Conservation (phyloP, 1,140 invertebrate species). For the Reticulitermes speratus region DNA sequence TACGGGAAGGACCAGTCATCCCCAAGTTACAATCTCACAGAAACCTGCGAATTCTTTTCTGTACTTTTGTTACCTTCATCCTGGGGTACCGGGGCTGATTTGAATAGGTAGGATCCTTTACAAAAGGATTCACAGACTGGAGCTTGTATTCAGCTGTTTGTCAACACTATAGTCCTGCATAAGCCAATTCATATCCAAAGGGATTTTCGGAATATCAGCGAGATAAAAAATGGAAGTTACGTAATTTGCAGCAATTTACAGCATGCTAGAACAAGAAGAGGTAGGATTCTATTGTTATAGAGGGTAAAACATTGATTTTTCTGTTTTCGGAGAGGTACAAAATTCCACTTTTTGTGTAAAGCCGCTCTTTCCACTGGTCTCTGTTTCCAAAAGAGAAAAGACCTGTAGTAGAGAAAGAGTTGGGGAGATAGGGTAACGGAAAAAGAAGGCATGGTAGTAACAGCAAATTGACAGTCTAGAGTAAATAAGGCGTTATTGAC, state of each 20-base stretch:
- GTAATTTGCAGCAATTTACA: neutral
- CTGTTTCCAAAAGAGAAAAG: neutral
- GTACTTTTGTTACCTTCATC: neutral
- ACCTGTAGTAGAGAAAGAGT: neutral
- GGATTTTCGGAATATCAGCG: neutral
- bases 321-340: neutral
- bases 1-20: too few relatives aligned
- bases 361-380: neutral
- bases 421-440: neutral
- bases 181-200: too few relatives aligned
- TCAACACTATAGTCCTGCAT: too few relatives aligned
- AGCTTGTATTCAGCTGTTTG: too few relatives aligned
- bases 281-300: neutral
- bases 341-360: neutral
- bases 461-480: neutral
- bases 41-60: neutral
- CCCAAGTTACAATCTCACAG: too few relatives aligned
- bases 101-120: neutral
- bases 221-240: neutral
- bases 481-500: slow-evolving; percentile 3
- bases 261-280: neutral
- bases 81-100: neutral
- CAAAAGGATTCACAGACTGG: neutral
- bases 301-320: neutral
- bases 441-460: neutral